These are phyloP conservation scores for Melinaea marsaeus DNA, from an alignment of 2,888 invertebrate genomes.

Conservation along the genomic window DNA sequence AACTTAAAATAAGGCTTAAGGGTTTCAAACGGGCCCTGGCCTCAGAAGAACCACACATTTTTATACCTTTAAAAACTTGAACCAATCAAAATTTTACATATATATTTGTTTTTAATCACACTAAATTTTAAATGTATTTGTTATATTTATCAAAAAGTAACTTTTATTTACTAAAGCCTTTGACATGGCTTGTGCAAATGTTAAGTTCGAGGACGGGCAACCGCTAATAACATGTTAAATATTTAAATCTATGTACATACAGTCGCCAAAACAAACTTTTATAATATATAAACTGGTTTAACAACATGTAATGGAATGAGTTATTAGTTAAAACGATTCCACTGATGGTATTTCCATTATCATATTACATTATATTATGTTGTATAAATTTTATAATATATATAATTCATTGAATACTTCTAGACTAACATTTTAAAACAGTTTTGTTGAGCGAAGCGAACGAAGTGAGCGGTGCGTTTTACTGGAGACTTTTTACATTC, in stretches of 20 bases:
- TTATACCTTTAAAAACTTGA: no score
- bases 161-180: constrained; percentile 11
- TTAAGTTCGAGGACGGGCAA: constrained; percentile 20
- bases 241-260: not conserved
- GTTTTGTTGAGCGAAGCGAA: no score
- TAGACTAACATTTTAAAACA: no score
- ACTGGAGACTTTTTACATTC: no score
- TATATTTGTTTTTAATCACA: not conserved
- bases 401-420: no score
- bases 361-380: not conserved
- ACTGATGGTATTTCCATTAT: not conserved
- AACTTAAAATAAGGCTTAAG: no score
- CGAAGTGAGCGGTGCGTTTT: no score
- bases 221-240: constrained; percentile 6
- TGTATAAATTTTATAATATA: no score
- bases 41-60: no score
- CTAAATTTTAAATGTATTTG: not conserved
- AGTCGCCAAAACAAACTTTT: constrained; percentile 1
- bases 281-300: not conserved
- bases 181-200: constrained; percentile 21
- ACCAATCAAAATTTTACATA: no score
- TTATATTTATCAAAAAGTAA: not conserved
- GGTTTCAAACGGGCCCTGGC: no score
- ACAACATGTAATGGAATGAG: not conserved
- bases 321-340: not conserved